Conservation (phyloP, 2,797 vertebrate species). For the Lithobates sylvaticus region DNA sequence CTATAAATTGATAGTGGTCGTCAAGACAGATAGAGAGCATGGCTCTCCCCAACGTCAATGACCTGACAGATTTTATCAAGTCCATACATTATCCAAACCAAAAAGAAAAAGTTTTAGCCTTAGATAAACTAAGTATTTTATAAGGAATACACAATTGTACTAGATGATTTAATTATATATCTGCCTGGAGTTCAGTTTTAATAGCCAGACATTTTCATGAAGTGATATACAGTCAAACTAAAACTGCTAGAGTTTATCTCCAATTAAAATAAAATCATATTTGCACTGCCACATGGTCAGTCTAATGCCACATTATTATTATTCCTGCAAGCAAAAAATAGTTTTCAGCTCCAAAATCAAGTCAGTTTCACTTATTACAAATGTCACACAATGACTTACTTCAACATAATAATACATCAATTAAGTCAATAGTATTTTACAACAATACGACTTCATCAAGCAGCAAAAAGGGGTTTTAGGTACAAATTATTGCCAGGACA, state of each 20-base stretch:
- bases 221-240: background rate
- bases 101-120: too few relatives aligned
- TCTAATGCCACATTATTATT: background rate
- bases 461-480: conserved; percentile 28
- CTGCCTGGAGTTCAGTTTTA: too few relatives aligned
- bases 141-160: too few relatives aligned
- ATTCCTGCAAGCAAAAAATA: background rate
- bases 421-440: conserved; percentile 13
- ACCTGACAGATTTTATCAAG: too few relatives aligned
- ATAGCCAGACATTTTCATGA: too few relatives aligned
- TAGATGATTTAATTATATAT: too few relatives aligned
- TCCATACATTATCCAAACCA: too few relatives aligned
- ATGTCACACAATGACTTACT: conserved; percentile 10
- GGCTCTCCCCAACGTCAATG: too few relatives aligned
- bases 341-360: conserved; percentile 11
- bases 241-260: background rate
- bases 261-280: background rate
- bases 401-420: conserved; percentile 18
- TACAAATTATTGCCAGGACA: conserved; percentile 32
- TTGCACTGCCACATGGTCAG: background rate
- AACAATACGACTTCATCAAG: conserved; percentile 15
- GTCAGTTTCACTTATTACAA: conserved; percentile 9
- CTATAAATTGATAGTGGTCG: too few relatives aligned
- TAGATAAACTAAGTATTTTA: too few relatives aligned
- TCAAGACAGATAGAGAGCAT: too few relatives aligned